phyloP scores from a whole-genome alignment of 2,888 invertebrate species.

The Andrena marginata region DNA sequence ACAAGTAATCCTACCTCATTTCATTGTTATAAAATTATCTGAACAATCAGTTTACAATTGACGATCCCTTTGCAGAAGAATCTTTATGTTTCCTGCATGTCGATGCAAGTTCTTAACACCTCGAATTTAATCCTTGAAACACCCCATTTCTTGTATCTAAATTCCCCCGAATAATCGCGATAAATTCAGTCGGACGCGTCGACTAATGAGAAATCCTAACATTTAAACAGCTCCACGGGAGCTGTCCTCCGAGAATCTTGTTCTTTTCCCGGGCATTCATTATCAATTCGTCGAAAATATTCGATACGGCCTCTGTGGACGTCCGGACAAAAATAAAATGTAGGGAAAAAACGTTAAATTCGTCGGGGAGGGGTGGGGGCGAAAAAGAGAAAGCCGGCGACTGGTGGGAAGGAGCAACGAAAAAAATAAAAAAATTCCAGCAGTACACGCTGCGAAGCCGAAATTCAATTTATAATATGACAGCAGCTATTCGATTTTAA shows the following conservation, averaged over 20 bases:
- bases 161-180: slow-evolving; percentile 54
- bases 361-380: slow-evolving; percentile 62
- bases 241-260: slow-evolving; percentile 55
- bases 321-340: slow-evolving; percentile 48
- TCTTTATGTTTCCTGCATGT: not conserved
- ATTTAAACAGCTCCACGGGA: slow-evolving; percentile 60
- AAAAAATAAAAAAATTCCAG: slow-evolving; percentile 71
- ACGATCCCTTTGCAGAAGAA: not conserved
- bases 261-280: slow-evolving; percentile 75
- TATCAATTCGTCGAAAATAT: slow-evolving; percentile 78
- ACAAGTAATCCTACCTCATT: not conserved
- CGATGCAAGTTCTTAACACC: not conserved
- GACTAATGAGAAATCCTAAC: slow-evolving; percentile 56
- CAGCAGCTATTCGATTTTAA: slow-evolving; percentile 83
- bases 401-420: slow-evolving; percentile 61
- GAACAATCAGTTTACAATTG: not conserved
- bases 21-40: not conserved
- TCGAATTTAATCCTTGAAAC: not conserved
- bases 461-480: slow-evolving; percentile 84
- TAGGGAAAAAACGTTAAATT: slow-evolving; percentile 71
- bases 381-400: slow-evolving; percentile 72
- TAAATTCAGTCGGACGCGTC: slow-evolving; percentile 55
- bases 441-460: slow-evolving; percentile 76
- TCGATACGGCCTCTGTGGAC: slow-evolving; percentile 69
- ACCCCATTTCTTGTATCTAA: slow-evolving; percentile 18